Evolutionary conservation across 2,888 invertebrate genomes (phyloP).

Genomic region (Abrostola tripartita): DNA sequence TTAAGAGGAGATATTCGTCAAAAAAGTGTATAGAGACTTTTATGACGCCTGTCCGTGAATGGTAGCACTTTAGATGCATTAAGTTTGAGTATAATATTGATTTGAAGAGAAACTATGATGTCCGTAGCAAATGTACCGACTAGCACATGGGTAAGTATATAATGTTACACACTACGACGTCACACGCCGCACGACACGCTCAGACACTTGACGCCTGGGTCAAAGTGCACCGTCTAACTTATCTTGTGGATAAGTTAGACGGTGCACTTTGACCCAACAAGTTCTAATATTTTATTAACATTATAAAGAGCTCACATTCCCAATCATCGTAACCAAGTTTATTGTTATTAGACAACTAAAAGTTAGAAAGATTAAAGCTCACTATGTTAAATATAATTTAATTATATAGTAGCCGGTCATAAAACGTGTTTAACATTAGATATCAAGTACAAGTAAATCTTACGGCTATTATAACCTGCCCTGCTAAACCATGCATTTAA

Average conservation of each 20-base stretch:
- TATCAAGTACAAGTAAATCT: conserved; percentile 26
- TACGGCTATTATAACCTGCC: conserved; percentile 35
- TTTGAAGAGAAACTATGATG: background rate
- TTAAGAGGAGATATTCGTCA: too few species aligned
- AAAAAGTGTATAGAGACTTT: too few species aligned
- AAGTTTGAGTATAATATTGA: background rate
- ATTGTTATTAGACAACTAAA: conserved; percentile 40
- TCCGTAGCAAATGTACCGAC: background rate
- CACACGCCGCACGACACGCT: conserved; percentile 30
- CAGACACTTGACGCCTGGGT: conserved; percentile 18
- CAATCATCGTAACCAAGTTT: conserved; percentile 35
- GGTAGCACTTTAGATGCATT: too few species aligned
- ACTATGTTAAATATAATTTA: conserved; percentile 37
- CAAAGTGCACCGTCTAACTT: conserved; percentile 15
- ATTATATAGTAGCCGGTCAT: conserved; percentile 42
- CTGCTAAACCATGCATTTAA: conserved; percentile 31
- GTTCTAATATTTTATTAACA: conserved; percentile 37
- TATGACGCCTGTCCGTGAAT: too few species aligned
- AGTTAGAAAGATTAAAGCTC: conserved; percentile 38
- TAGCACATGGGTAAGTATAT: background rate
- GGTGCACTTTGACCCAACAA: too few species aligned
- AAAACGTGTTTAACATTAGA: conserved; percentile 32
- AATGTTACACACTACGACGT: conserved; percentile 11
- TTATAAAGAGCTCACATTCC: conserved; percentile 37
- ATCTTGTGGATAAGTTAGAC: too few species aligned